Base-by-base conservation (phyloP, 2,797 vertebrate species). In the Salarias fasciatus region DNA sequence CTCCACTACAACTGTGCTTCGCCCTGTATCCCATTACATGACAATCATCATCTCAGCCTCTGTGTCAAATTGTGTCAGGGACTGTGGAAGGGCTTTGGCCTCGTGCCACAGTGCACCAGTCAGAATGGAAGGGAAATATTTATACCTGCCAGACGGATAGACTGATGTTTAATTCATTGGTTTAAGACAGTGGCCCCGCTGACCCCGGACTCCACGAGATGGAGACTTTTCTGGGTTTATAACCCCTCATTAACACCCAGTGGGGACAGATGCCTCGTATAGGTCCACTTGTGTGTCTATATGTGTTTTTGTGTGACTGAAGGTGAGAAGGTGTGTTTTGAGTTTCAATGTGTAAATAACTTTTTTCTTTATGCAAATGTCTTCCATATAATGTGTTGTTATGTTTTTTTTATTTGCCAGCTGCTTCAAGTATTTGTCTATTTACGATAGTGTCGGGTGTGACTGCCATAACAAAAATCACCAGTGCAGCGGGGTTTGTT, bases 101-200 rank as follows among this genome's bases (percentile, higher is more conserved):
- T 79, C 52, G 70, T 80, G 84, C 88, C 83, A 82, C 57, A 72
- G 61, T 61, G 14, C 71, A 75, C 67, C 80, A 77, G 72, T 86
- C 69, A 80, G 74, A 83, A 86, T 83, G 72, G 81, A 88, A 86
- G 84, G 87, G 90, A 90, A 87, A 91, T 91, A 90, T 89, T 90
- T 89, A 89, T 88, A 83, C 73, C 84, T 81, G 76, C 82, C 80
- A 84, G 88, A 86, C 72, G 79, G 80, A 83, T 70, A 83, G 83
- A 86, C 72, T 84, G 79, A 90, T 91, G 87, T 89, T 87, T 91
- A 87, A 90, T 90, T 89, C 86, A 91, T 89, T 4, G 33, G 63
- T 76, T 77, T 86, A 74, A 86, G 82, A 77, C 55, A 65, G 47
- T 72, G 84, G 74, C 72, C 69, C 60, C 31, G 45, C 68, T 86